Percentiles rank a stretch among this genome's conserved stretches.
phyloP scores from a whole-genome alignment of 2,797 vertebrate species.

The Pantherophis vulpinus region DNA sequence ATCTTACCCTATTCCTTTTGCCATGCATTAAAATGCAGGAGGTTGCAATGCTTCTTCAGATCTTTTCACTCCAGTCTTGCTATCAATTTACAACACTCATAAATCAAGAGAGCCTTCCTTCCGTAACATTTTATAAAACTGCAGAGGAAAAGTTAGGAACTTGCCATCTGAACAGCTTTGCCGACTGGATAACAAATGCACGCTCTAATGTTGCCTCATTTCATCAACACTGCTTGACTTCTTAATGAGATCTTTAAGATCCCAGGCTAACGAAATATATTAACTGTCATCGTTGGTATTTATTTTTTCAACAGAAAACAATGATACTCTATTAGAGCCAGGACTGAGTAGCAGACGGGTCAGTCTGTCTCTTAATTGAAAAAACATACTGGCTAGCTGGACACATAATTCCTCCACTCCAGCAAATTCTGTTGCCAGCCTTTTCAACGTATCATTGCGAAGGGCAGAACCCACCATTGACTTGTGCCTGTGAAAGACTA shows the following conservation, averaged over 20 bases:
- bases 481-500: neutral
- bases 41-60: slow-evolving; percentile 53
- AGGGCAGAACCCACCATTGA: fast-evolving
- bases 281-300: slow-evolving; percentile 72
- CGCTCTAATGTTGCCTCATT: slow-evolving; percentile 65
- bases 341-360: slow-evolving; percentile 42
- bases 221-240: slow-evolving; percentile 64
- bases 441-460: neutral
- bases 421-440: neutral
- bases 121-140: slow-evolving; percentile 66
- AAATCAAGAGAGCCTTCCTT: slow-evolving; percentile 59
- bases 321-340: slow-evolving; percentile 66
- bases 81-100: slow-evolving; percentile 67
- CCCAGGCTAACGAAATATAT: slow-evolving; percentile 69
- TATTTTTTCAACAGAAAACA: slow-evolving; percentile 68
- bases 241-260: slow-evolving; percentile 70
- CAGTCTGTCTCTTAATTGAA: slow-evolving; percentile 58
- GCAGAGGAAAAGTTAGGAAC: slow-evolving; percentile 59
- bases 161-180: slow-evolving; percentile 62
- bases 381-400: slow-evolving; percentile 48
- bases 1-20: fast-evolving
- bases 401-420: neutral
- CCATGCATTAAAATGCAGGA: slow-evolving; percentile 35
- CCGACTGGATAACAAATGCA: slow-evolving; percentile 64
- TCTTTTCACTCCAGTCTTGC: slow-evolving; percentile 64